Conservation (phyloP, 1,140 invertebrate species). For the Cylas formicarius region DNA sequence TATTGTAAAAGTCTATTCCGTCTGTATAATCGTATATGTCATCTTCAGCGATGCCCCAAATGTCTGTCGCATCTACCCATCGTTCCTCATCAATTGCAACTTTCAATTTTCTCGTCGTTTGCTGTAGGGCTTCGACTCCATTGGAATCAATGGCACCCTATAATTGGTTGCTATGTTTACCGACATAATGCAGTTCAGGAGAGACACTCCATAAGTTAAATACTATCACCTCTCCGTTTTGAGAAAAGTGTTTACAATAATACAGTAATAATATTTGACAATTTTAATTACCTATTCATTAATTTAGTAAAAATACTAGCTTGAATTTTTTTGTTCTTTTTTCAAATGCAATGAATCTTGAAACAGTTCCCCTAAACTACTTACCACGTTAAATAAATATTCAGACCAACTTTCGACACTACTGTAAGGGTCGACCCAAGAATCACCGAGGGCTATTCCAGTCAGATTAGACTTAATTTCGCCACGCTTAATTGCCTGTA, state of each 20-base stretch:
- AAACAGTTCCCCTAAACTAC: too few relatives aligned
- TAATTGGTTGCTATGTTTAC: too few relatives aligned
- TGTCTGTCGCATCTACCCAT: constrained; percentile 54
- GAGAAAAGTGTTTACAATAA: background rate
- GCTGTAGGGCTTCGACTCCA: constrained; percentile 50
- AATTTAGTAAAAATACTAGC: too few relatives aligned
- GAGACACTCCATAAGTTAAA: background rate
- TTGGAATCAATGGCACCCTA: constrained; percentile 57
- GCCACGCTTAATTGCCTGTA: constrained; percentile 55
- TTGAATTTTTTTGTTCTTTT: too few relatives aligned
- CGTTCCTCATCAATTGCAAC: constrained; percentile 46
- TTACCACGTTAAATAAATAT: constrained; percentile 61
- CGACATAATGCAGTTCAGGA: constrained; percentile 5
- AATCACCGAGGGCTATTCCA: constrained; percentile 74
- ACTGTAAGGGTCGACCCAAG: constrained; percentile 81
- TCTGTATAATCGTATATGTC: constrained; percentile 50
- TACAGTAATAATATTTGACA: too few relatives aligned
- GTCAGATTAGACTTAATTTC: constrained; percentile 63
- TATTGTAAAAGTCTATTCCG: constrained; percentile 75
- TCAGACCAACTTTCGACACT: constrained; percentile 73
- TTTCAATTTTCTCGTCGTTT: constrained; percentile 46
- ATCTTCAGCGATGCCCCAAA: constrained; percentile 60
- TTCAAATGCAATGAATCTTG: too few relatives aligned
- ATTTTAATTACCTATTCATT: background rate
- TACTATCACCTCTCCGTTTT: background rate